Conservation (phyloP, 2,797 vertebrate genomes). For the Syncerus caffer region DNA sequence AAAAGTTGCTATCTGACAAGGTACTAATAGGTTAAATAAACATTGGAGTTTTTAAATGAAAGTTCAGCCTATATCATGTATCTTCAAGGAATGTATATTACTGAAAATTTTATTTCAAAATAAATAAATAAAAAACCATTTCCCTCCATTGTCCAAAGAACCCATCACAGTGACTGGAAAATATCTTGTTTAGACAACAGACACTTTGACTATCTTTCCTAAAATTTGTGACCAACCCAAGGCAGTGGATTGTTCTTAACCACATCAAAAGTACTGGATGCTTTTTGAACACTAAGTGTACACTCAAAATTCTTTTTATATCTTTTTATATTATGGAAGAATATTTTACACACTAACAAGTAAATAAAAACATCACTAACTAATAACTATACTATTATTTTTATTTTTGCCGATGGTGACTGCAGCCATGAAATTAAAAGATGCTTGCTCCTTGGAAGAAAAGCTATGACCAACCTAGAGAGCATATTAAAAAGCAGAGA, state of each 20-base stretch:
- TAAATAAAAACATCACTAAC: neutral
- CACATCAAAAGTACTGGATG: neutral
- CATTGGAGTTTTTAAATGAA: neutral
- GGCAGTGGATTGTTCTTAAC: neutral
- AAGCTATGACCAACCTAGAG: neutral
- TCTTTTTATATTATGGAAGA: neutral
- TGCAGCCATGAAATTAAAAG: neutral
- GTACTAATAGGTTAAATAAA: neutral
- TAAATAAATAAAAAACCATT: neutral
- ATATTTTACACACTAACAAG: neutral
- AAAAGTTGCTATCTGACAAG: neutral
- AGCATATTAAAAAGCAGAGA: neutral
- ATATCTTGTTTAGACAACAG: neutral
- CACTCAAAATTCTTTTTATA: neutral
- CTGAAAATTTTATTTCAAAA: neutral
- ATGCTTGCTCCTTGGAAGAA: neutral
- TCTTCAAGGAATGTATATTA: neutral
- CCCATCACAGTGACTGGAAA: neutral
- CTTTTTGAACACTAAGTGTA: neutral
- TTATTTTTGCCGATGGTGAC: neutral
- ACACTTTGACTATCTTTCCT: neutral
- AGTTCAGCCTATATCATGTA: neutral
- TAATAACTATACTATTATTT: neutral
- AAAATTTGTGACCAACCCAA: neutral
- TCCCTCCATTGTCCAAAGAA: neutral